Conservation (phyloP, 2,113 vertebrate species). For the Oceanites oceanicus region DNA sequence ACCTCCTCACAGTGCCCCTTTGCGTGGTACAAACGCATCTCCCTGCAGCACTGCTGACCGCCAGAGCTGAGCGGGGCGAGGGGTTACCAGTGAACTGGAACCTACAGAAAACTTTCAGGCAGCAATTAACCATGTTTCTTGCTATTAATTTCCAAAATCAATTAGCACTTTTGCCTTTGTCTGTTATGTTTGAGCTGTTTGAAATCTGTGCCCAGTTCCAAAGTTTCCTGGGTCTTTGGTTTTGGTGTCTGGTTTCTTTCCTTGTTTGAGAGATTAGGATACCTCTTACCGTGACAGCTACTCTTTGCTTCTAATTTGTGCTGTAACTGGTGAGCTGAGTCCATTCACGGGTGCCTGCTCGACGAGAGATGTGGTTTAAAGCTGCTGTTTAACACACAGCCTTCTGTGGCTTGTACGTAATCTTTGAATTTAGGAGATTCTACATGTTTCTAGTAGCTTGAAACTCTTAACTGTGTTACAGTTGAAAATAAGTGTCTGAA, state of each 20-base stretch:
- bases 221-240: background rate
- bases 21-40: rapidly evolving
- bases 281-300: background rate
- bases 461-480: background rate
- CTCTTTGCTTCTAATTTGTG: background rate
- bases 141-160: background rate
- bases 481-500: background rate
- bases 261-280: background rate
- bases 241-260: background rate
- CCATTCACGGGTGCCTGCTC: background rate
- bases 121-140: background rate
- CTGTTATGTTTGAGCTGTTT: background rate
- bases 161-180: background rate
- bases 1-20: background rate
- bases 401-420: background rate
- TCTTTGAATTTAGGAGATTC: background rate
- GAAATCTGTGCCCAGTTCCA: background rate
- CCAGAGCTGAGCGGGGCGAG: background rate
- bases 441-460: background rate
- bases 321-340: background rate
- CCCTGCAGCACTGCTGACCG: background rate
- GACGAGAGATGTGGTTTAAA: background rate
- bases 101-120: background rate
- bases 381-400: background rate
- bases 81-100: background rate